A percentile compares a stretch with the other conserved stretches of the same genome.
These are phyloP conservation scores for Phaethon lepturus DNA, from an alignment of 2,113 vertebrate genomes.

Conservation along the genomic window DNA sequence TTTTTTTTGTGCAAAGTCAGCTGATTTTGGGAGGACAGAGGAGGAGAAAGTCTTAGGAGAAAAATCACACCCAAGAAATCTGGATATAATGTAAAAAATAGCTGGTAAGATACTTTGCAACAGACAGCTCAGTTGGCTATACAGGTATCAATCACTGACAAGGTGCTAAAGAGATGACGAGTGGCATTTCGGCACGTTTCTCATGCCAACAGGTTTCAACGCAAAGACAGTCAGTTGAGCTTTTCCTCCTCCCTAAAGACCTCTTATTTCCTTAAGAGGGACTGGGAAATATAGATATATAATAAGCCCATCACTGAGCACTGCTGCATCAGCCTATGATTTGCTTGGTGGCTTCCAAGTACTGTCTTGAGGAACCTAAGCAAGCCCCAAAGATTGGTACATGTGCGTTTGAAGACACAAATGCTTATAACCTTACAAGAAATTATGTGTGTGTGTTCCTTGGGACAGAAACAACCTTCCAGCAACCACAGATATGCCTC, in stretches of 20 bases:
- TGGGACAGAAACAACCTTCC: background rate
- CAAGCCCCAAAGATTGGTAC: background rate
- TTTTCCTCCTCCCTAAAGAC: background rate
- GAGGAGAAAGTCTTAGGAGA: background rate
- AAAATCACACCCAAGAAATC: background rate
- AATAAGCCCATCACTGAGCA: background rate
- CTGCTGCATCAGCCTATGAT: background rate
- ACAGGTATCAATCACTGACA: background rate
- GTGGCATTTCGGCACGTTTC: background rate
- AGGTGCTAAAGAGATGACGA: background rate
- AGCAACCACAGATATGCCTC: accelerated
- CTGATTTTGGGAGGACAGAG: background rate
- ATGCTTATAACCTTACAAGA: background rate
- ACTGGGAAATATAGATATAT: background rate
- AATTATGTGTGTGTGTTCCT: accelerated
- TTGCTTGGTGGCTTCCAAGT: background rate
- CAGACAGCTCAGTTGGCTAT: background rate
- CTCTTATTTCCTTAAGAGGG: background rate
- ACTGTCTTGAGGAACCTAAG: background rate
- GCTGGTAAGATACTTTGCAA: background rate
- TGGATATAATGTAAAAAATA: background rate
- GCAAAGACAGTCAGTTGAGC: background rate
- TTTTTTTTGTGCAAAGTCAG: background rate
- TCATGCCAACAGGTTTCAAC: background rate
- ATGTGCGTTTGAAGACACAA: background rate